Evolutionary conservation across 2,888 invertebrate genomes (phyloP).

Genomic region (Agonopterix heracliana): DNA sequence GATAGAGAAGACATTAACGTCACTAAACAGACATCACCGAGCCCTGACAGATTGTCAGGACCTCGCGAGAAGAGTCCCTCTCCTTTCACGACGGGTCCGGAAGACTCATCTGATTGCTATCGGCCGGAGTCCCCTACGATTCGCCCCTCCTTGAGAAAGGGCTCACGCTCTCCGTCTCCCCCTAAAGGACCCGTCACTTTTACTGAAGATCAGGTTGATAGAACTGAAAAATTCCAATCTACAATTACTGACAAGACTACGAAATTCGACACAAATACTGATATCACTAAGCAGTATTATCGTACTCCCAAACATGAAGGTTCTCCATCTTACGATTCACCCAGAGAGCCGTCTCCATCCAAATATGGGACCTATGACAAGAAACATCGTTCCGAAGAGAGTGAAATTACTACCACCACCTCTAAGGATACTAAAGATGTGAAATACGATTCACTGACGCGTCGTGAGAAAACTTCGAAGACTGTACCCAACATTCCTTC

Average conservation of each 20-base stretch:
- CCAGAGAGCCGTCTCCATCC: slow-evolving; percentile 25
- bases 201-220: slow-evolving; percentile 19
- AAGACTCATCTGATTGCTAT: slow-evolving; percentile 22
- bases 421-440: slow-evolving; percentile 5
- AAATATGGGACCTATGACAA: slow-evolving; percentile 36
- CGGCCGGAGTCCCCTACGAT: slow-evolving; percentile 13
- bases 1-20: slow-evolving; percentile 23
- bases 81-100: slow-evolving; percentile 26
- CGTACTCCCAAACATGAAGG: background rate
- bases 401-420: slow-evolving; percentile 3
- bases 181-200: slow-evolving; percentile 35
- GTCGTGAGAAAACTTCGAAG: slow-evolving; percentile 5
- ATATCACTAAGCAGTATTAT: background rate
- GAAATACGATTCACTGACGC: slow-evolving; percentile 12
- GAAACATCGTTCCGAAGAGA: slow-evolving; percentile 22
- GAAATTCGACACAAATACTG: slow-evolving; percentile 9
- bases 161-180: slow-evolving; percentile 39
- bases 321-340: background rate
- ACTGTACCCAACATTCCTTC: background rate
- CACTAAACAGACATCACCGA: slow-evolving; percentile 12
- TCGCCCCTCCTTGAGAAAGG: slow-evolving; percentile 19
- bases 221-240: slow-evolving; percentile 14
- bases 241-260: slow-evolving; percentile 12
- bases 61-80: slow-evolving; percentile 23
- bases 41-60: slow-evolving; percentile 8